A percentile compares a stretch with the other conserved stretches of the same genome.
phyloP scores from a whole-genome alignment of 1,140 invertebrate species.

The Stratiolaelaps scimitus region DNA sequence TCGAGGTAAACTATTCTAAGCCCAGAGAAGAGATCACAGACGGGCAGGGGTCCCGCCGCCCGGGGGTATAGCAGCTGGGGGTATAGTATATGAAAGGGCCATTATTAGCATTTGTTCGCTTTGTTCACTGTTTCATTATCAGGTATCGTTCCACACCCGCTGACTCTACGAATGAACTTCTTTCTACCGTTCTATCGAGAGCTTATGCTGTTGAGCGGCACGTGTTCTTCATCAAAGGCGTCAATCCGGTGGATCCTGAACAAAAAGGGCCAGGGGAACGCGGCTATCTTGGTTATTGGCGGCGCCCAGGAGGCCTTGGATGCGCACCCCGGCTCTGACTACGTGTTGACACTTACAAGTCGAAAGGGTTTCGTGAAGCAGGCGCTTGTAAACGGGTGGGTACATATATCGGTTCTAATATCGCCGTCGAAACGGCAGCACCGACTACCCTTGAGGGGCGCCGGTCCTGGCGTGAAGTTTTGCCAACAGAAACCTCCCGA shows the following conservation, averaged over 20 bases:
- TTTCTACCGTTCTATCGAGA: constrained; percentile 67
- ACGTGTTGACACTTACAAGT: constrained; percentile 52
- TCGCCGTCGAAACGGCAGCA: too few species aligned
- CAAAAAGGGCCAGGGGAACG: constrained; percentile 46
- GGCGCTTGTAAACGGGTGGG: constrained; percentile 63
- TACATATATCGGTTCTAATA: too few species aligned
- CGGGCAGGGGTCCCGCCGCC: too few species aligned
- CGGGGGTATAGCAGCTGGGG: too few species aligned
- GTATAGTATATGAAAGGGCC: too few species aligned
- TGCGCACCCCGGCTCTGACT: constrained; percentile 49
- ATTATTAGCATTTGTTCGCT: too few species aligned
- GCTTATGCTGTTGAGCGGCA: constrained; percentile 40
- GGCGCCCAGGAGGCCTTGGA: constrained; percentile 62
- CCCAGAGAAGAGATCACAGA: too few species aligned
- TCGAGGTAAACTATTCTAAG: too few species aligned
- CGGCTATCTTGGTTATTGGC: constrained; percentile 58
- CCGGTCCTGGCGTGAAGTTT: too few species aligned
- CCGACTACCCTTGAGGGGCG: too few species aligned
- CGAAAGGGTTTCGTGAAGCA: constrained; percentile 64
- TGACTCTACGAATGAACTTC: constrained; percentile 68
- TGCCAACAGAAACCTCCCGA: too few species aligned
- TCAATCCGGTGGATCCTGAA: constrained; percentile 44
- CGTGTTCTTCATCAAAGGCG: constrained; percentile 35
- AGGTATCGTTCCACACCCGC: constrained; percentile 55
- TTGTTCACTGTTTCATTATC: neutral